Evolutionary conservation across 2,797 vertebrate genomes (phyloP), one percentile per base, ranked within the genome.

Genomic region (Arctocebus calabarensis): DNA sequence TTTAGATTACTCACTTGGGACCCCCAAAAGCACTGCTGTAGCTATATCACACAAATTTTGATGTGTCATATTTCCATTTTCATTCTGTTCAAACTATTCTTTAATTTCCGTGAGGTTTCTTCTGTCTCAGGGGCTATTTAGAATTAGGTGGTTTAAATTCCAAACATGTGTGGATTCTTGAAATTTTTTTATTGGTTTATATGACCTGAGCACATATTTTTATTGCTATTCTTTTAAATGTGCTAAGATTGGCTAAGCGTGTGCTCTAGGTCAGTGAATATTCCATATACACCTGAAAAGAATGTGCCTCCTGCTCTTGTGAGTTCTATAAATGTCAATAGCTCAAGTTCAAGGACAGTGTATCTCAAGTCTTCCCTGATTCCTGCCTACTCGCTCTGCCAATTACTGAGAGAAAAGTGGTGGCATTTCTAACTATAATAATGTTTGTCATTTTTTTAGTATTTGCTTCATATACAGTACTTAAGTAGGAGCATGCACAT

Each of bases 61-160:
- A 71, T 59, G 27, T 40, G 32, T 40, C 68, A 2, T 83, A 79
- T 81, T 74, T 75, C 32, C 37, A 45, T 75, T 83, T 79, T 45
- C 61, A 48, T 87, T 34, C 34, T 27, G n/a, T 22, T 75, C 89
- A 91, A 23, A 75, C 23, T 84, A 43, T 25, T 70, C 27, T 61
- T 82, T 20, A 85, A 62, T 43, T 79, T 71, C 87, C 27, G 57
- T 64, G 29, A 73, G 66, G 29, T 0, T 25, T 79, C 43, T n/a
- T 90, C 64, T 66, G 43, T 64, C 88, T 52, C 17, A 1, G 20
- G 34, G 27, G 68, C 93, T 86, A 85, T 66, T 75, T 95, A 90
- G 81, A 93, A 74, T 34, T 29, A 70, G 10, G 2, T 10, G 61
- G 68, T 86, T 82, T 83, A 86, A 77, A 27, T 91, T 85, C 37